Percentiles rank a stretch among this genome's conserved stretches.
phyloP scores from a whole-genome alignment of 2,888 invertebrate species.

The Arctia plantaginis region DNA sequence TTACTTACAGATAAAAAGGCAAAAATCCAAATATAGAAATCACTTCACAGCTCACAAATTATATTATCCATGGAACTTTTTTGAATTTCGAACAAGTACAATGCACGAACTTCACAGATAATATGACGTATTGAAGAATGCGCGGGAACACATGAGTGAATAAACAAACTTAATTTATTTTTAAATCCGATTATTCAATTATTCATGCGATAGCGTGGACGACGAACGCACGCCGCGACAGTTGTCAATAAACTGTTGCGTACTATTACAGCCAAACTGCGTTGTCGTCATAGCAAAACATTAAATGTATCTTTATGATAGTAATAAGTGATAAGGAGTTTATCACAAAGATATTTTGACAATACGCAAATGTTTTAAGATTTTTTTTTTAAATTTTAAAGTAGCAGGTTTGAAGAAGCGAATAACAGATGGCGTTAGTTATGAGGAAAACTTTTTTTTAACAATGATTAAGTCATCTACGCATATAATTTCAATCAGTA shows the following conservation, averaged over 20 bases:
- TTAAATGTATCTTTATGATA: background rate
- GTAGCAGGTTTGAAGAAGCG: background rate
- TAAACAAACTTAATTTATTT: background rate
- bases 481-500: background rate
- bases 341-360: slow-evolving; percentile 14
- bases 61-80: slow-evolving; percentile 8
- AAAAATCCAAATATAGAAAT: slow-evolving; percentile 11
- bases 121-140: slow-evolving; percentile 6
- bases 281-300: slow-evolving; percentile 16
- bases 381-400: background rate
- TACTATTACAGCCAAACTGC: background rate
- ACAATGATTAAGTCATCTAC: background rate
- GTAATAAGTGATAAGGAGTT: slow-evolving; percentile 17
- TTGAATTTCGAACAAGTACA: slow-evolving; percentile 16
- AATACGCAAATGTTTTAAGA: background rate
- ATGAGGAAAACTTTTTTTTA: background rate
- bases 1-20: slow-evolving; percentile 6
- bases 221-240: slow-evolving; percentile 18
- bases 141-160: background rate
- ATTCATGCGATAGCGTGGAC: background rate
- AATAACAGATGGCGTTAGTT: slow-evolving; percentile 3
- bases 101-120: slow-evolving; percentile 5
- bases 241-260: slow-evolving; percentile 15
- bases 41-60: slow-evolving; percentile 9
- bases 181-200: slow-evolving; percentile 12